These are phyloP conservation scores for Rhagium mordax DNA, from an alignment of 2,888 invertebrate genomes.

Conservation along the genomic window DNA sequence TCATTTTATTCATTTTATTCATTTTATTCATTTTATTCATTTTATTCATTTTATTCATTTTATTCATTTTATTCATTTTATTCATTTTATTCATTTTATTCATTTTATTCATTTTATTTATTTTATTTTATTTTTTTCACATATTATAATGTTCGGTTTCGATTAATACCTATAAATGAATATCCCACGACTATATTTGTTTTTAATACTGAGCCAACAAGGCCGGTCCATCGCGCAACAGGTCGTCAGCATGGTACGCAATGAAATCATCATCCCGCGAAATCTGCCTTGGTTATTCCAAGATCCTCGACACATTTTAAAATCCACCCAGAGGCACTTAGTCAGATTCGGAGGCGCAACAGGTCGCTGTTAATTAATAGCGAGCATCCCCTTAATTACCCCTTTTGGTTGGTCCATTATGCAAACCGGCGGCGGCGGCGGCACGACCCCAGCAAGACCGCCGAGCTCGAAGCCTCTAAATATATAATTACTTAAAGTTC, in stretches of 20 bases:
- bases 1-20: no score
- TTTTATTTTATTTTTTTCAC: no score
- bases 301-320: slow-evolving; percentile 46
- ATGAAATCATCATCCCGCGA: neutral
- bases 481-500: slow-evolving; percentile 68
- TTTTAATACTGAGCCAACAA: no score
- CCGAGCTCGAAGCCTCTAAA: slow-evolving; percentile 59
- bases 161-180: no score
- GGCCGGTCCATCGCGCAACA: slow-evolving; percentile 35
- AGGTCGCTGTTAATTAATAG: slow-evolving; percentile 70
- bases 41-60: no score
- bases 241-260: slow-evolving; percentile 14
- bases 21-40: no score
- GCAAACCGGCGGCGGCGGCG: slow-evolving; percentile 61
- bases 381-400: slow-evolving; percentile 70
- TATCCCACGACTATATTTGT: no score
- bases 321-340: slow-evolving; percentile 56
- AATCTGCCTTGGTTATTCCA: slow-evolving; percentile 21
- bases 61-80: no score
- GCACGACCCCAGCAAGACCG: slow-evolving; percentile 50
- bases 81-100: no score
- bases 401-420: slow-evolving; percentile 70
- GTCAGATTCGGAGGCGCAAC: slow-evolving; percentile 63
- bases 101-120: no score
- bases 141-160: no score